Evolutionary conservation across 1,140 invertebrate genomes (phyloP), one percentile per base, ranked within the genome.

Genomic region (Hylaeus anthracinus): DNA sequence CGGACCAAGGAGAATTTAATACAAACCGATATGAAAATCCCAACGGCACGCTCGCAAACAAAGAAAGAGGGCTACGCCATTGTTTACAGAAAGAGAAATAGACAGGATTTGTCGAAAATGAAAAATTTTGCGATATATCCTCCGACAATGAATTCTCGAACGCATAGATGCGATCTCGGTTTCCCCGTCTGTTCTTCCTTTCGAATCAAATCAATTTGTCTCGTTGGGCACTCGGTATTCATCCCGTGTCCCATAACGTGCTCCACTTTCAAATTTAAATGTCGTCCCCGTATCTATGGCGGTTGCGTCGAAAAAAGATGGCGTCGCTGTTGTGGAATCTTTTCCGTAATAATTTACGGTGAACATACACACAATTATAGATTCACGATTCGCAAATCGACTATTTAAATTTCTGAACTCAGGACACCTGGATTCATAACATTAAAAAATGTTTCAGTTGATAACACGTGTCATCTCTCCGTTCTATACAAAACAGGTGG

Each of bases 121-220:
- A n/a, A 72, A 72, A 64, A 15, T 56, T 45, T 51, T 3, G n/a
- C 9, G 10, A 66, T 15, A 75, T n/a, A 26, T 66, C 8, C 14
- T n/a, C 2, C 10, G 14, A 3, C 5, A 51, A 51, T 55, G 1
- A 10, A 12, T 10, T 15, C 43, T 39, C 12, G 63, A 26, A 26
- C 26, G 37, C 1, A 12, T 5, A 4, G 39, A 37, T 45, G 5
- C 12, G 5, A 15, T 26, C 41, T 65, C 39, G 12, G n/a, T 69
- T 6, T 5, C 51, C 2, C 8, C 15, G 15, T 15, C 15, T 39
- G 14, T 8, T 4, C 26, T 26, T 6, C 41, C 9, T 39, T 55
- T 64, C 70, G 4, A 79, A 55, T 55, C 76, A 12, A 79, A 64
- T 72, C 67, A 72, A 72, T 72, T 72, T 51, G 26, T 69, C 64